Evolutionary conservation across 2,113 vertebrate species (phyloP).

Genomic region (Neodontobutis hainanensis): DNA sequence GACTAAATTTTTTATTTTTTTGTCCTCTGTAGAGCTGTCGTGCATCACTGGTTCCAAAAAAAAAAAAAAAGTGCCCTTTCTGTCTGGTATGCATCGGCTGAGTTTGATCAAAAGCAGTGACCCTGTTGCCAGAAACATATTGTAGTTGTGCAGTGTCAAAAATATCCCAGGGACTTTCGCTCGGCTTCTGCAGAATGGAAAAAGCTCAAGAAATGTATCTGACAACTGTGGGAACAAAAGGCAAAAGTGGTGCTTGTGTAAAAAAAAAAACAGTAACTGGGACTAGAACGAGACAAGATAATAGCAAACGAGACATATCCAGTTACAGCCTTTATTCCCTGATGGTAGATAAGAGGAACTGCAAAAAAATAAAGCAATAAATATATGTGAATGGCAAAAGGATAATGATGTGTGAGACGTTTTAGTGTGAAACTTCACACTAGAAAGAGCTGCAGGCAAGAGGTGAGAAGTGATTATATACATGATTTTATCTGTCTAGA

Average conservation of each 20-base stretch:
- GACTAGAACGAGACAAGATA: slow-evolving; percentile 6
- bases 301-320: background rate
- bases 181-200: slow-evolving; percentile 18
- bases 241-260: slow-evolving; percentile 26
- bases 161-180: slow-evolving; percentile 31
- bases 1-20: background rate
- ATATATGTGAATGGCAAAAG: background rate
- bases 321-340: background rate
- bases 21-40: background rate
- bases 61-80: background rate
- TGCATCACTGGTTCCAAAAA: slow-evolving; percentile 2
- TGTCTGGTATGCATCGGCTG: background rate
- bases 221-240: background rate
- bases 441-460: background rate
- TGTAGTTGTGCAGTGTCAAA: slow-evolving; percentile 38
- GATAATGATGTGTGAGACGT: background rate
- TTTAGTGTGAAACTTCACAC: background rate
- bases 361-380: background rate
- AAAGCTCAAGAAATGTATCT: background rate
- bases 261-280: slow-evolving; percentile 43
- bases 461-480: background rate
- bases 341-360: background rate
- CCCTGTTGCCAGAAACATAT: slow-evolving; percentile 38
- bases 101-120: slow-evolving; percentile 35
- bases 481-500: background rate